Evolutionary conservation across 1,140 invertebrate genomes (phyloP), one percentile per base, ranked within the genome.

Genomic region (Drosophila obscura): DNA sequence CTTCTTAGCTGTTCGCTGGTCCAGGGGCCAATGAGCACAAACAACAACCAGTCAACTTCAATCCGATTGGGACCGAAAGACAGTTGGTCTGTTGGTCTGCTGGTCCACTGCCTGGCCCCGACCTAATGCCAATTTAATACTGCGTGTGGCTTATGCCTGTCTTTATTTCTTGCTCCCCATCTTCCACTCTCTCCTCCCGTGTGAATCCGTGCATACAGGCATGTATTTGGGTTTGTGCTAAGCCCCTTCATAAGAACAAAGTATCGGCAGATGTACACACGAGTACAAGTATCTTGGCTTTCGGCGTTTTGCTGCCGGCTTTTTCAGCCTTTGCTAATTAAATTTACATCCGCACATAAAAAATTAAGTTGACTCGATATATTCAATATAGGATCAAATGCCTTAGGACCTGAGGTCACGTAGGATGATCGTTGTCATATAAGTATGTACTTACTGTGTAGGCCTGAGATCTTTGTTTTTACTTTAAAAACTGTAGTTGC

Each of bases 51-150:
- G 61, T 59, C 41, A 45, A 74, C 69, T 69, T 77, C 64, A 79
- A 73, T 72, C 71, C 72, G 64, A 83, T 58, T 60, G 57, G 60
- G 63, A 52, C 49, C 68, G 2, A 50, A 56, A 56, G 19, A 51
- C 41, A 48, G 45, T 58, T 44, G 53, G 66, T 63, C 68, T 71
- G 26, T 28, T 28, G 13, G 48, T 35, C 26, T 63, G 60, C 35
- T 73, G 72, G 72, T 73, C 60, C 59, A 63, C 62, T 61, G 75
- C 46, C 11, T 11, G 35, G 35, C 11, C 71, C 51, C 55, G 62
- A 51, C 65, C 67, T 84, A 84, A 84, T 85, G 64, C 81, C 78
- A 85, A 84, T 84, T 77, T 84, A 84, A 84, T 84, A 58, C 73
- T 77, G 61, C 55, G 50, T 68, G 72, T 75, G 73, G 73, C 73